These are phyloP conservation scores for Callospermophilus lateralis DNA, from an alignment of 2,113 vertebrate genomes.

Conservation along the genomic window DNA sequence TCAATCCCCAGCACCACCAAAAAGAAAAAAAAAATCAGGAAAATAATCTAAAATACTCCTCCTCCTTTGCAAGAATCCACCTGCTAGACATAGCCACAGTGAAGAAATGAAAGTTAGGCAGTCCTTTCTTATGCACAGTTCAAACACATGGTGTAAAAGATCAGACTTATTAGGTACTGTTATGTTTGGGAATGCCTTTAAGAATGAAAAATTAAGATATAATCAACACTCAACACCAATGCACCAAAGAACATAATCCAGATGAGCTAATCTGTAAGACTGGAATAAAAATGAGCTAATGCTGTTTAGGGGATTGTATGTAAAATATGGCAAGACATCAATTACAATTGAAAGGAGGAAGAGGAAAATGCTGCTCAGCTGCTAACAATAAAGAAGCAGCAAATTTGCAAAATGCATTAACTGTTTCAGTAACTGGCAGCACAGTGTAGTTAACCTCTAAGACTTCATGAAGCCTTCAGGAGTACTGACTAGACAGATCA, in stretches of 20 bases:
- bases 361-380: slow-evolving; percentile 70
- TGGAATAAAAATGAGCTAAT: slow-evolving; percentile 85
- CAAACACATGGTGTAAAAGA: slow-evolving; percentile 57
- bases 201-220: slow-evolving; percentile 82
- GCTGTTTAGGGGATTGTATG: slow-evolving; percentile 83
- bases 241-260: slow-evolving; percentile 80
- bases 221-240: slow-evolving; percentile 86
- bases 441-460: not conserved
- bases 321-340: slow-evolving; percentile 85
- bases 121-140: not conserved
- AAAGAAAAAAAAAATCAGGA: not conserved
- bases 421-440: slow-evolving; percentile 68
- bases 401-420: slow-evolving; percentile 80
- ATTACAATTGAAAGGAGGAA: slow-evolving; percentile 68
- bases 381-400: slow-evolving; percentile 80
- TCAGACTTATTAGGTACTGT: slow-evolving; percentile 78
- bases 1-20: too few species aligned
- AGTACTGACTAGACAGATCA: not conserved
- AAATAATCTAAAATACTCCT: not conserved
- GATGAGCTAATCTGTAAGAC: slow-evolving; percentile 86
- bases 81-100: not conserved
- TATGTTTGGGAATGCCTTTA: slow-evolving; percentile 70
- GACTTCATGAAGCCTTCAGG: not conserved
- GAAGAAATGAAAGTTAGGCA: slow-evolving; percentile 1
- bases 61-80: not conserved